Percentiles rank a stretch among this genome's conserved stretches.
Evolutionary conservation across 2,113 vertebrate species (phyloP).

Genomic region (Paradisaea rubra): DNA sequence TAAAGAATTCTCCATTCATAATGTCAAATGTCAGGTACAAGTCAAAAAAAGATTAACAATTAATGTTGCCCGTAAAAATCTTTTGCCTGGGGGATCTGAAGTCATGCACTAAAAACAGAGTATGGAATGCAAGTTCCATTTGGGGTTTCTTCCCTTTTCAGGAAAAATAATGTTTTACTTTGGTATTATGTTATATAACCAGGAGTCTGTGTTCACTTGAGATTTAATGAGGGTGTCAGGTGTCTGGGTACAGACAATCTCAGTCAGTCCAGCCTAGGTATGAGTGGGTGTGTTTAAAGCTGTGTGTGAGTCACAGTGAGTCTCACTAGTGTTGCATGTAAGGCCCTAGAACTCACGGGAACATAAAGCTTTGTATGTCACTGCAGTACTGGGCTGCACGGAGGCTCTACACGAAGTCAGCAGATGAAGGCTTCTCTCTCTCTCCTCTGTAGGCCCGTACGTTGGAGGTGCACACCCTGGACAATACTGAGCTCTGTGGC

Average conservation of each 20-base stretch:
- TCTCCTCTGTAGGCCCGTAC: neutral
- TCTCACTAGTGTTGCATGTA: neutral
- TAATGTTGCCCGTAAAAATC: neutral
- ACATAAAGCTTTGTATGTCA: neutral
- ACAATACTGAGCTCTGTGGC: neutral
- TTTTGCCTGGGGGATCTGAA: neutral
- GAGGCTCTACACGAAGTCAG: neutral
- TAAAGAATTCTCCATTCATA: slow-evolving; percentile 5
- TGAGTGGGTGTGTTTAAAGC: neutral
- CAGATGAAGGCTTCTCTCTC: neutral
- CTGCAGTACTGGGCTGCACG: neutral
- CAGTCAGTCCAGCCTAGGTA: neutral
- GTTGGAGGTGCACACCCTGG: neutral
- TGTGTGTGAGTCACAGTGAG: neutral
- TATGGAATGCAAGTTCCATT: neutral
- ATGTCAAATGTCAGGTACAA: slow-evolving; percentile 23
- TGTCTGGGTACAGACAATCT: neutral
- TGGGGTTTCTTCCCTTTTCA: neutral
- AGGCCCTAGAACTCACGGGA: neutral
- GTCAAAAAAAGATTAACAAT: neutral
- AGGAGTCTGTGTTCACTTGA: neutral
- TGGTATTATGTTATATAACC: neutral
- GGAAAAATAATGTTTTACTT: neutral
- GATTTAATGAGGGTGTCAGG: neutral
- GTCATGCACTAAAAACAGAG: neutral